Evolutionary conservation across 2,113 vertebrate genomes (phyloP).

Genomic region (Bubo blakistoni): DNA sequence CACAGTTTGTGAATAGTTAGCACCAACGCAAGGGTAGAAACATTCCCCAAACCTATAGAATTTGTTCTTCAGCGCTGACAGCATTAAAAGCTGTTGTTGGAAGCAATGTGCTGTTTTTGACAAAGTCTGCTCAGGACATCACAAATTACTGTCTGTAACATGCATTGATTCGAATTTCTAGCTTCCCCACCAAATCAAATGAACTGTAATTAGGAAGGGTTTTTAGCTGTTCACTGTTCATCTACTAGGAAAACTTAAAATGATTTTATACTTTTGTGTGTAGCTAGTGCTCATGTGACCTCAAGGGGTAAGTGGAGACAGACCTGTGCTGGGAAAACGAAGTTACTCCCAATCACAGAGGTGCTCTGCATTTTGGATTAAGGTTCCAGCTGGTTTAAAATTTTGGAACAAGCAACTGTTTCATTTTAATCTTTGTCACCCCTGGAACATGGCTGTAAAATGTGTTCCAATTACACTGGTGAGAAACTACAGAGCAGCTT

Average conservation of each 20-base stretch:
- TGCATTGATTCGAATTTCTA: neutral
- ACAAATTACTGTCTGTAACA: neutral
- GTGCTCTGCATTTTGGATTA: neutral
- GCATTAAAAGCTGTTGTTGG: neutral
- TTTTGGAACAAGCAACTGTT: neutral
- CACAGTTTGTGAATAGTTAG: neutral
- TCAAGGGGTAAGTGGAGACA: neutral
- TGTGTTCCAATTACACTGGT: neutral
- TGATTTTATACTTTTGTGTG: neutral
- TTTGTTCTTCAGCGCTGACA: neutral
- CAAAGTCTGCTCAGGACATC: neutral
- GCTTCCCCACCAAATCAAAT: neutral
- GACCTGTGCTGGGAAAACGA: neutral
- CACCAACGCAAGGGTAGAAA: neutral
- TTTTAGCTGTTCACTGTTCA: neutral
- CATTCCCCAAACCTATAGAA: neutral
- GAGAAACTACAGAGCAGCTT: neutral
- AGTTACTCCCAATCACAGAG: neutral
- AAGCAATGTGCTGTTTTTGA: neutral
- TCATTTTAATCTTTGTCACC: neutral
- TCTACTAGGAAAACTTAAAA: neutral
- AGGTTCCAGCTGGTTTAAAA: neutral
- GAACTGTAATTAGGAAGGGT: neutral
- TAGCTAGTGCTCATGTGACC: neutral
- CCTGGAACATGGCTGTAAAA: neutral